These are phyloP conservation scores for Numenius phaeopus DNA, from an alignment of 2,797 vertebrate species.

Conservation along the genomic window DNA sequence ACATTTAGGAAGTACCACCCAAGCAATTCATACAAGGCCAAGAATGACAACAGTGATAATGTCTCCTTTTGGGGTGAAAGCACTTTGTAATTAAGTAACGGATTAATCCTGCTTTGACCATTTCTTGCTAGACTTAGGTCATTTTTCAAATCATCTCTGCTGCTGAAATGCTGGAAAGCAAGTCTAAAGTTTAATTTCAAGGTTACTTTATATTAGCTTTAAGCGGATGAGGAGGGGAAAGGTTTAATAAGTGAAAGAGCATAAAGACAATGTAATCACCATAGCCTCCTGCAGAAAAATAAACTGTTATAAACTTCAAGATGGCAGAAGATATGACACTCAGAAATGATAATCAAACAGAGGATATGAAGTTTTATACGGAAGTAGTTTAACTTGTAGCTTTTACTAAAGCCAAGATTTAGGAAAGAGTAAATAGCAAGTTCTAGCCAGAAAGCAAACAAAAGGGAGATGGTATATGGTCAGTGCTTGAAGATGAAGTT, in stretches of 20 bases:
- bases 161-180: neutral
- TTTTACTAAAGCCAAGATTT: neutral
- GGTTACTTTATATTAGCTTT: neutral
- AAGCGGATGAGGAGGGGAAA: neutral
- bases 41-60: neutral
- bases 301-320: neutral
- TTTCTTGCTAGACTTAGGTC: neutral
- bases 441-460: neutral
- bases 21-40: neutral
- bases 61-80: neutral
- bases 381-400: neutral
- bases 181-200: neutral
- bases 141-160: constrained; percentile 8
- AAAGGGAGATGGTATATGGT: rapidly evolving
- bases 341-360: neutral
- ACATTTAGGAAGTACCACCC: neutral
- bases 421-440: neutral
- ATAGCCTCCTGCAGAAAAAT: neutral
- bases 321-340: neutral
- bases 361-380: neutral
- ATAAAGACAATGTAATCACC: neutral
- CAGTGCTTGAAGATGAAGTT: rapidly evolving
- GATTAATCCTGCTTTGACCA: neutral
- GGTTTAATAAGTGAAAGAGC: neutral
- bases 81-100: neutral